Conservation (phyloP, 2,888 invertebrate species). For the Erynnis tages region DNA sequence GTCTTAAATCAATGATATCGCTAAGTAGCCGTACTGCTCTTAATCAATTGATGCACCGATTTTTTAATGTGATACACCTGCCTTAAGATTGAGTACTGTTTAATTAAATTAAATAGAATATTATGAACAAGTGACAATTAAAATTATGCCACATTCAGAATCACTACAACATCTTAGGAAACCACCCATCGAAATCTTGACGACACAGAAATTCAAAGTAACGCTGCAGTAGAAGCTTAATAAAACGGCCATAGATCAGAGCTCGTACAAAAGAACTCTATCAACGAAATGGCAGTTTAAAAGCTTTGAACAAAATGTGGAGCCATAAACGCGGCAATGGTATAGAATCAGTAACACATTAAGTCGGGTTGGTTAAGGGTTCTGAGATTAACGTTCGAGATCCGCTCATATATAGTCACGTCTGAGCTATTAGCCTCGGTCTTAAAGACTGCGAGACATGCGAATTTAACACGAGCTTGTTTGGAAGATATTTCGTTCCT, state of each 20-base stretch:
- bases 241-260: slow-evolving; percentile 5
- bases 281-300: slow-evolving; percentile 27
- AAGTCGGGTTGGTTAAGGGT: slow-evolving; percentile 42
- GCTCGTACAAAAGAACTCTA: slow-evolving; percentile 20
- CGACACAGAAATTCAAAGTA: too few relatives aligned
- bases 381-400: slow-evolving; percentile 59
- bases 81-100: neutral
- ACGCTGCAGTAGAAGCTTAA: neutral
- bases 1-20: slow-evolving; percentile 38
- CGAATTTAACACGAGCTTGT: slow-evolving; percentile 31
- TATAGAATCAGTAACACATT: slow-evolving; percentile 57
- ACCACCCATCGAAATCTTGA: too few relatives aligned
- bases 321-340: slow-evolving; percentile 20
- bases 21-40: slow-evolving; percentile 19
- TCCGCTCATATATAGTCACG: slow-evolving; percentile 68
- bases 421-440: slow-evolving; percentile 63
- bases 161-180: too few relatives aligned
- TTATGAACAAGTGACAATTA: too few relatives aligned
- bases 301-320: slow-evolving; percentile 21
- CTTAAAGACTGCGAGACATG: slow-evolving; percentile 64
- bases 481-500: slow-evolving; percentile 18
- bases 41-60: slow-evolving; percentile 24
- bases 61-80: neutral
- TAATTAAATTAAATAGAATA: neutral
- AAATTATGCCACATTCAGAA: too few relatives aligned